phyloP scores from a whole-genome alignment of 2,113 vertebrate genomes.

The Myocastor coypus region DNA sequence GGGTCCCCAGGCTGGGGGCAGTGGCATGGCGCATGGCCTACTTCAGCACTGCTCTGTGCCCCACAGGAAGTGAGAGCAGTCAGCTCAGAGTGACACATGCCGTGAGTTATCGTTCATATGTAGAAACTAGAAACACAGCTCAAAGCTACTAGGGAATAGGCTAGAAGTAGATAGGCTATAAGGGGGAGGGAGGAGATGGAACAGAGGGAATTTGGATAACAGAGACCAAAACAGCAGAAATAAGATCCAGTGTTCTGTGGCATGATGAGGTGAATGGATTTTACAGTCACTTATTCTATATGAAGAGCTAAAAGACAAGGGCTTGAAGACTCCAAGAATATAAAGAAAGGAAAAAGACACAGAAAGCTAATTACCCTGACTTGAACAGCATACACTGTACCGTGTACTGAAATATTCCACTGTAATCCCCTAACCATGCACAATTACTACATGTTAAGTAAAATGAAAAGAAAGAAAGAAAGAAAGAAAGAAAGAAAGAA shows the following conservation, averaged over 20 bases:
- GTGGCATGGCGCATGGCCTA: no score
- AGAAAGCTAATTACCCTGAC: neutral
- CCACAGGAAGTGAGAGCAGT: neutral
- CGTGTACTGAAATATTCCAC: neutral
- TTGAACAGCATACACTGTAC: neutral
- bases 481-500: no score
- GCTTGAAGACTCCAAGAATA: neutral
- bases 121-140: neutral
- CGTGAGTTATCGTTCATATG: neutral
- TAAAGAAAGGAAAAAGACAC: neutral
- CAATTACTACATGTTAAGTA: neutral
- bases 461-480: no score
- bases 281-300: no score
- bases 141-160: neutral
- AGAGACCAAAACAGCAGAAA: neutral
- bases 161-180: neutral
- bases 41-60: neutral
- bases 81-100: neutral
- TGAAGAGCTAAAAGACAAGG: neutral
- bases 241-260: neutral
- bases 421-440: neutral
- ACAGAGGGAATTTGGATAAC: neutral
- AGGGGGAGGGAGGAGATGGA: neutral
- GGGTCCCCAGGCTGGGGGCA: neutral
- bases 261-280: no score